Evolutionary conservation across 2,888 invertebrate species (phyloP).

Genomic region (Pachliopta kotzebuea): DNA sequence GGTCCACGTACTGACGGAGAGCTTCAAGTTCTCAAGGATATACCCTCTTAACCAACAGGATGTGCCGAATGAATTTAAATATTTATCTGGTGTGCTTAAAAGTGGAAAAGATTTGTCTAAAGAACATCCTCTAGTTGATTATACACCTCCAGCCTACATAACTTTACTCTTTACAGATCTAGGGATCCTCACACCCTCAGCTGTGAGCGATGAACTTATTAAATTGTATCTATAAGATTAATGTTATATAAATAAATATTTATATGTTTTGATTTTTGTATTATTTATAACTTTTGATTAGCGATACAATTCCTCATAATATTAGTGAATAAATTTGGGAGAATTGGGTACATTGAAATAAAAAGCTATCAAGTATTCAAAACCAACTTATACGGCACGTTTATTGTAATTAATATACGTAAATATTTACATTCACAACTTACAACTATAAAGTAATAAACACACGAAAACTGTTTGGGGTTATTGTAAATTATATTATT

Average conservation of each 20-base stretch:
- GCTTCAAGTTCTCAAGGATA: conserved; percentile 97
- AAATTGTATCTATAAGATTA: conserved; percentile 92
- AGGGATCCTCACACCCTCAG: conserved; percentile 97
- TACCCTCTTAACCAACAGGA: conserved; percentile 97
- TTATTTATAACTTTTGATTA: neutral
- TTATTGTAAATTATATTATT: conserved; percentile 43
- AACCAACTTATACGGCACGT: conserved; percentile 67
- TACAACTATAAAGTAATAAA: conserved; percentile 38
- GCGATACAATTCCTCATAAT: no score
- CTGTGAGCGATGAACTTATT: conserved; percentile 98
- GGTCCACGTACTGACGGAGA: conserved; percentile 97
- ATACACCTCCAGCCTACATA: conserved; percentile 96
- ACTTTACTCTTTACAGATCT: conserved; percentile 96
- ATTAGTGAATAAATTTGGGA: no score
- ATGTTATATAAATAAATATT: conserved; percentile 34
- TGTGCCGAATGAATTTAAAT: conserved; percentile 92
- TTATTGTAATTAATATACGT: conserved; percentile 51
- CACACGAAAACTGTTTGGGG: conserved; percentile 42
- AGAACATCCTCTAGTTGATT: conserved; percentile 95
- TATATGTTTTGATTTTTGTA: conserved; percentile 19
- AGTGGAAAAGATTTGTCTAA: conserved; percentile 69
- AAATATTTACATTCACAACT: conserved; percentile 60
- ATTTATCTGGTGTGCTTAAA: conserved; percentile 74
- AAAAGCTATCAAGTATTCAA: conserved; percentile 32
- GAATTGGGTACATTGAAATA: conserved; percentile 37